These are phyloP conservation scores for Typhlichthys eigenmanni DNA, from an alignment of 2,797 vertebrate genomes.

Conservation along the genomic window DNA sequence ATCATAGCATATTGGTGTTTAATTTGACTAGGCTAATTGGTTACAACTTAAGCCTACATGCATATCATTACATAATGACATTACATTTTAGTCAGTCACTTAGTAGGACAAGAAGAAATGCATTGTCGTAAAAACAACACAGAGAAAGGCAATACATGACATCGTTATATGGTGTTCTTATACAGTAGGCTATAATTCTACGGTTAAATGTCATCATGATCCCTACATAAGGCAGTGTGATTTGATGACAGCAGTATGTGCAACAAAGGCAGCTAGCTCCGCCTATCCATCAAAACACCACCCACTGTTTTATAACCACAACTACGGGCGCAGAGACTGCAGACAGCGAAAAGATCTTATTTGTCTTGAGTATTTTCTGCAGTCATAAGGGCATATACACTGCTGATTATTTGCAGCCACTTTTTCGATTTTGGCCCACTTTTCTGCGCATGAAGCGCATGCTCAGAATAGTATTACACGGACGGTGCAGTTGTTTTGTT, in stretches of 20 bases:
- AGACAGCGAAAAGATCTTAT: conserved; percentile 9
- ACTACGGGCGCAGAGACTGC: conserved; percentile 35
- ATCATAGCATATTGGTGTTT: too few relatives aligned
- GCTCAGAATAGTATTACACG: conserved; percentile 54
- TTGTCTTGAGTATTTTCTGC: conserved; percentile 3
- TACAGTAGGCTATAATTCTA: too few relatives aligned
- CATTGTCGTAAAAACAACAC: too few relatives aligned
- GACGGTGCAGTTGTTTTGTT: conserved; percentile 67
- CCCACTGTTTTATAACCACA: conserved; percentile 60
- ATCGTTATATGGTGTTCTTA: too few relatives aligned
- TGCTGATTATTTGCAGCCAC: conserved; percentile 2
- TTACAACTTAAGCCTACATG: too few relatives aligned
- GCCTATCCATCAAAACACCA: conserved; percentile 36
- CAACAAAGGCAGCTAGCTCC: conserved; percentile 14
- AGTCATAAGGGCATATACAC: background rate
- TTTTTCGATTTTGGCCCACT: conserved; percentile 17
- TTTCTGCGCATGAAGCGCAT: conserved; percentile 63
- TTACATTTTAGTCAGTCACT: too few relatives aligned
- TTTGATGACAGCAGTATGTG: background rate
- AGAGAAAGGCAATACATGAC: too few relatives aligned
- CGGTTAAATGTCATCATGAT: too few relatives aligned
- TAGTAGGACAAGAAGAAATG: too few relatives aligned
- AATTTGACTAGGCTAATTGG: too few relatives aligned
- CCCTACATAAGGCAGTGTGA: too few relatives aligned
- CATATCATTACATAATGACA: too few relatives aligned